These are phyloP conservation scores for Boloria selene DNA, from an alignment of 2,888 invertebrate genomes.

Conservation along the genomic window DNA sequence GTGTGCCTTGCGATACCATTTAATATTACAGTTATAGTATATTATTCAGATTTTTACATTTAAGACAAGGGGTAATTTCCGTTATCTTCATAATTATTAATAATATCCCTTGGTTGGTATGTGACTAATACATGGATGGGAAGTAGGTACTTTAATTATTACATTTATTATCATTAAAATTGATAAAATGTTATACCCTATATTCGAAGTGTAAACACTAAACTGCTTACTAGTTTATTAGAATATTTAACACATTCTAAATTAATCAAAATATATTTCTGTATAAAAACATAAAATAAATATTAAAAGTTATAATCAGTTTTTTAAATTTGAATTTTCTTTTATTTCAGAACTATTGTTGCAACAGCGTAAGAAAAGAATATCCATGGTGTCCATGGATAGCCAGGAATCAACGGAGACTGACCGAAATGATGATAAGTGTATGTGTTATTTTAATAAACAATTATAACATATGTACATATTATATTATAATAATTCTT, in stretches of 20 bases:
- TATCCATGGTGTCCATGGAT: conserved; percentile 72
- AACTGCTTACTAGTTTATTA: no score
- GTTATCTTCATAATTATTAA: conserved; percentile 2
- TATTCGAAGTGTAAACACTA: no score
- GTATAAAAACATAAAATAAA: neutral
- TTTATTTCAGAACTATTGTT: conserved; percentile 69
- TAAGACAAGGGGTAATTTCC: conserved; percentile 9
- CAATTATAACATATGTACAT: neutral
- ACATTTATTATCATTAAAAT: no score
- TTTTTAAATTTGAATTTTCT: neutral
- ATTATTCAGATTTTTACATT: conserved; percentile 20
- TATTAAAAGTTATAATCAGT: neutral
- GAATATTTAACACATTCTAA: no score
- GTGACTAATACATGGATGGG: no score
- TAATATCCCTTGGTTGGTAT: conserved; percentile 8
- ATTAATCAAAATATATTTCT: no score
- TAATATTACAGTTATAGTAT: neutral
- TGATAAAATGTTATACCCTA: no score
- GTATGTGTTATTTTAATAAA: conserved; percentile 50
- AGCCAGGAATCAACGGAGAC: conserved; percentile 68
- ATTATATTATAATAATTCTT: neutral
- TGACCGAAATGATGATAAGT: conserved; percentile 73
- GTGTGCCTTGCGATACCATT: conserved; percentile 42
- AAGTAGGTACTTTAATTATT: no score
- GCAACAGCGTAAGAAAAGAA: conserved; percentile 71